Base-by-base conservation (phyloP, 2,797 vertebrate species). In the Lycodopsis pacificus region DNA sequence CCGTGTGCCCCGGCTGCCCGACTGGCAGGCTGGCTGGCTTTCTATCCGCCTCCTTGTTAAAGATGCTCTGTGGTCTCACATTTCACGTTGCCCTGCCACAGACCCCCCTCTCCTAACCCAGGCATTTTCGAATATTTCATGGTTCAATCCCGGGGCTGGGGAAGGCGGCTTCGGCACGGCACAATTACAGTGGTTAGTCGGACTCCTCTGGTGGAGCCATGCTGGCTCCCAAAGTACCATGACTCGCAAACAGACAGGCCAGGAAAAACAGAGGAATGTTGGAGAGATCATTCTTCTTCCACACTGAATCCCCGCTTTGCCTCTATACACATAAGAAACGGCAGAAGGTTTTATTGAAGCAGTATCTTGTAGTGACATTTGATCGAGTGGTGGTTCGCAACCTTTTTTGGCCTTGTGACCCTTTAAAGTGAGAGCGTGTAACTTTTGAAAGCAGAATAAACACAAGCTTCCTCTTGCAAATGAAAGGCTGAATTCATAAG, bases 131-230 rank as follows among this genome's bases (percentile, higher is more conserved):
- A 92, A 94, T 93, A 93, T 92, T 94, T 93, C 89, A 94, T 84
- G 93, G 94, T 94, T 94, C 93, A 93, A 63, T 92, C 88, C 76
- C 83, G 42, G 90, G 89, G 91, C 81, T 88, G 90, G 82, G 88
- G 87, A 92, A 90, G 92, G 90, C 82, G 81, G 91, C 84, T 88
- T 88, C 57, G n/a, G 85, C 74, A 61, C 70, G 71, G 86, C 83
- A 88, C 90, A 87, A 93, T 94, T 92, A 94, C 91, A 94, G 94
- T 92, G 92, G 94, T 95, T 94, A 94, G 92, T 71, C n/a, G 91
- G 86, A 88, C 91, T 92, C 92, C 91, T 90, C 89, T 77, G 86
- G 89, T 69, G 89, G 87, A 90, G 88, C 88, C 90, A 73, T 64
- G 86, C 92, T 91, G 89, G 91, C 90, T 90, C 83, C 86, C 79